Base-by-base conservation (phyloP, 2,113 vertebrate genomes). In the Aleadryas rufinucha region DNA sequence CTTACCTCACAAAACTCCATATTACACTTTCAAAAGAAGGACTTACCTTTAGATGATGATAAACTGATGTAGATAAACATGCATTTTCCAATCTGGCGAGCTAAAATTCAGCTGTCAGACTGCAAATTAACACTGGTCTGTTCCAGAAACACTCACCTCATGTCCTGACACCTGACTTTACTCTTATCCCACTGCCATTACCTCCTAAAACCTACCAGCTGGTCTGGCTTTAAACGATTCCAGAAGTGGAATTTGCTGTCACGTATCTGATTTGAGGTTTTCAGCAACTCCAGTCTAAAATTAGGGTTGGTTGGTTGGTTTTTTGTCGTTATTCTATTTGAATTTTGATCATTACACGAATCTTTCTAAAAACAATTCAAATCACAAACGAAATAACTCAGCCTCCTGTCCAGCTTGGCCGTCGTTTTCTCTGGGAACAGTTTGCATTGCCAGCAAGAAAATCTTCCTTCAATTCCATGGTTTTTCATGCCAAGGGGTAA, bases 391-490 rank as follows among this genome's bases (percentile, higher is more conserved):
- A 3, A 37, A 22, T 6, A 52, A 4, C 18, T 21, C 75, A 72
- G 75, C 26, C 26, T 10, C 16, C 2, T 4, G 23, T 33, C 15
- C 75, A 20, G 26, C 49, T 60, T 10, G 44, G 33, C 35, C 24
- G 18, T 5, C 22, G 22, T 30, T 52, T 53, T 21, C 44, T 37
- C 26, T 4, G 26, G 16, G 10, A 78, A 50, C 6, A 11, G 31
- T 3, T 70, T 63, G 18, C 80, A n/a, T 0, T 4, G 17, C 35
- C 41, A 26, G 23, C 26, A 23, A n/a, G 33, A 60, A 83, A 72
- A 44, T 2, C 26, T 5, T 12, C 44, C 53, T 76, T 33, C 28
- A 2, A 0, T 50, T 13, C 13, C n/a, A 41, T 1, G 4, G 4
- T 7, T 39, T 27, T 16, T 37, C 63, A 44, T 0, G 24, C 18